A percentile compares a stretch with the other conserved stretches of the same genome.
Conservation (phyloP, 1,140 invertebrate species). For the Oreohelix idahoensis region DNA sequence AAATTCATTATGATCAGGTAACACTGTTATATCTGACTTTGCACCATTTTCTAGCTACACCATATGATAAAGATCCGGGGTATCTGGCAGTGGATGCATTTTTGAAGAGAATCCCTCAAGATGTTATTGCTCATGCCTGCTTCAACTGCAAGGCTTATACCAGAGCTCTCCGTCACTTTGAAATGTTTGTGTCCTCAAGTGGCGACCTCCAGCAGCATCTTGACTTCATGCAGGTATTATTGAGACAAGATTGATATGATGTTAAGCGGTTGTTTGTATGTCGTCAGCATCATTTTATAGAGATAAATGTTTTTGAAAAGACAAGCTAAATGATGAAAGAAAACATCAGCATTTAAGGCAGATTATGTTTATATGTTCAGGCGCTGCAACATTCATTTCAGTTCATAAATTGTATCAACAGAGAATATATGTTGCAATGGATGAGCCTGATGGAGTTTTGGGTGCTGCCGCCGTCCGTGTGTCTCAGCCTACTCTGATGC, state of each 20-base stretch:
- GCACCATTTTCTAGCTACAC: slow-evolving; percentile 24
- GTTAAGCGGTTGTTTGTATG: too few relatives aligned
- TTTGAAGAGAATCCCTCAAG: slow-evolving; percentile 73
- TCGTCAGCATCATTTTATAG: too few relatives aligned
- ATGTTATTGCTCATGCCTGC: slow-evolving; percentile 75
- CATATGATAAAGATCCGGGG: slow-evolving; percentile 54
- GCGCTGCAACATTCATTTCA: too few relatives aligned
- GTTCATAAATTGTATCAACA: slow-evolving; percentile 43
- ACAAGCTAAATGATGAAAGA: too few relatives aligned
- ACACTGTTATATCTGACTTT: too few relatives aligned
- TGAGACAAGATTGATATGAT: too few relatives aligned
- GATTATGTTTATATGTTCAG: too few relatives aligned
- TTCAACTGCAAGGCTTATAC: slow-evolving; percentile 76
- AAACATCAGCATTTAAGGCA: too few relatives aligned
- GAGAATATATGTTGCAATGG: slow-evolving; percentile 76
- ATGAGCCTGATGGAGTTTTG: slow-evolving; percentile 78
- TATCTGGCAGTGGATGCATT: slow-evolving; percentile 70
- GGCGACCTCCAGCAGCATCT: slow-evolving; percentile 70
- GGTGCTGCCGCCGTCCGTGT: slow-evolving; percentile 75
- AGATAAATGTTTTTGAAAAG: too few relatives aligned
- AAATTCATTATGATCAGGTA: too few relatives aligned
- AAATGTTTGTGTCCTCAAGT: slow-evolving; percentile 72
- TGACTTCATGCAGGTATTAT: slow-evolving; percentile 72
- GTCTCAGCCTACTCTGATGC: slow-evolving; percentile 72
- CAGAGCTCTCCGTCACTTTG: slow-evolving; percentile 76